A percentile compares a stretch with the other conserved stretches of the same genome.
These are phyloP conservation scores for Rhagoletis zephyria DNA, from an alignment of 1,140 invertebrate species.

Conservation along the genomic window DNA sequence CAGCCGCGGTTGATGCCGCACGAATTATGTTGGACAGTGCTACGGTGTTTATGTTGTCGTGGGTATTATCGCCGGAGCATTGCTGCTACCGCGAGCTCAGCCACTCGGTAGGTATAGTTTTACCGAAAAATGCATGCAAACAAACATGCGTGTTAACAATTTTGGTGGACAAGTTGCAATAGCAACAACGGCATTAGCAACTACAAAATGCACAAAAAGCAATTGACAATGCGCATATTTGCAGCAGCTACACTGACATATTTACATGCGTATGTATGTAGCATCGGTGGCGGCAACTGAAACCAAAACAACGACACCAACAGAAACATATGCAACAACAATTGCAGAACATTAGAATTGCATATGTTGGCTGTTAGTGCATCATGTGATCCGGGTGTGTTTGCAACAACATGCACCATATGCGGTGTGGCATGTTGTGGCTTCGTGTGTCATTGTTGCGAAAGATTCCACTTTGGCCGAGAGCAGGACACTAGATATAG, in stretches of 20 bases:
- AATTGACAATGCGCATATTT: conserved; percentile 16
- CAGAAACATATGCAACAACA: conserved; percentile 16
- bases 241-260: not conserved
- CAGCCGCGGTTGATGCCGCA: not conserved
- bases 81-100: not conserved
- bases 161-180: conserved; percentile 16
- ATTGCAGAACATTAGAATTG: conserved; percentile 22
- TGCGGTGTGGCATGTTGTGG: conserved; percentile 37
- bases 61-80: not conserved
- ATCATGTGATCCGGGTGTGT: not conserved
- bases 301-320: conserved; percentile 38
- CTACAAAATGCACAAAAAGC: conserved; percentile 21
- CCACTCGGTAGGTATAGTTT: not conserved
- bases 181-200: conserved; percentile 12
- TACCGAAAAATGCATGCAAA: conserved; percentile 10
- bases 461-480: not conserved
- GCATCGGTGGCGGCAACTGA: not conserved
- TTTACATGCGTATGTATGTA: too few species aligned
- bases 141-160: conserved; percentile 50
- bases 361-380: conserved; percentile 34
- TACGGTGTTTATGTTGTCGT: not conserved
- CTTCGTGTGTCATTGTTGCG: conserved; percentile 12
- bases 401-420: not conserved
- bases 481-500: not conserved
- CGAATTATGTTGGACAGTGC: not conserved